Conservation (phyloP, 2,888 invertebrate genomes). For the Drosophila eohydei region DNA sequence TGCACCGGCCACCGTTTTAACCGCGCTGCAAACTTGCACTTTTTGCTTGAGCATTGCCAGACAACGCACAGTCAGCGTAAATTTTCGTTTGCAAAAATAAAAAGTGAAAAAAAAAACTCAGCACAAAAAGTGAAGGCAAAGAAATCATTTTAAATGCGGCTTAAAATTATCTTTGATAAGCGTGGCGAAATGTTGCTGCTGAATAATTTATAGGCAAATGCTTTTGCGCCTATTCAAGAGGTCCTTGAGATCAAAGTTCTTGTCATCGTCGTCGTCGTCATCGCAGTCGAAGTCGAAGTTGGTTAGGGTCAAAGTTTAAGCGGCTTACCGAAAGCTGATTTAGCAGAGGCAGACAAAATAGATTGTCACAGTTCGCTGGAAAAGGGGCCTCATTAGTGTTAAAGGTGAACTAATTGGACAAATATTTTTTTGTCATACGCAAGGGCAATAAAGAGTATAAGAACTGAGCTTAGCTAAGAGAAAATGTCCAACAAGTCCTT, state of each 20-base stretch:
- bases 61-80: slow-evolving; percentile 73
- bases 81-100: slow-evolving; percentile 19
- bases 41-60: slow-evolving; percentile 68
- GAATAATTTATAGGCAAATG: slow-evolving; percentile 73
- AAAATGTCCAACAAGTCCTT: too few relatives aligned
- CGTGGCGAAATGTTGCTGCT: slow-evolving; percentile 68
- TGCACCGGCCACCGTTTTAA: background rate
- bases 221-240: slow-evolving; percentile 51
- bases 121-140: slow-evolving; percentile 28
- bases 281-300: slow-evolving; percentile 28
- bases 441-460: background rate
- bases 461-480: background rate
- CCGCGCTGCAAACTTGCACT: slow-evolving; percentile 52
- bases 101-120: background rate
- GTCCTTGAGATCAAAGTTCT: slow-evolving; percentile 69
- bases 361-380: background rate
- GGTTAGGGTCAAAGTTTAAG: slow-evolving; percentile 61
- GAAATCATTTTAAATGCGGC: slow-evolving; percentile 79
- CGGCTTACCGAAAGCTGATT: slow-evolving; percentile 51
- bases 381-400: slow-evolving; percentile 16
- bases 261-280: slow-evolving; percentile 20
- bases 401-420: slow-evolving; percentile 44
- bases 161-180: slow-evolving; percentile 79
- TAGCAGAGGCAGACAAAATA: slow-evolving; percentile 5
- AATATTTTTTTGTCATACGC: background rate